phyloP scores from a whole-genome alignment of 2,797 vertebrate species.

The Toxotes lorentzi region DNA sequence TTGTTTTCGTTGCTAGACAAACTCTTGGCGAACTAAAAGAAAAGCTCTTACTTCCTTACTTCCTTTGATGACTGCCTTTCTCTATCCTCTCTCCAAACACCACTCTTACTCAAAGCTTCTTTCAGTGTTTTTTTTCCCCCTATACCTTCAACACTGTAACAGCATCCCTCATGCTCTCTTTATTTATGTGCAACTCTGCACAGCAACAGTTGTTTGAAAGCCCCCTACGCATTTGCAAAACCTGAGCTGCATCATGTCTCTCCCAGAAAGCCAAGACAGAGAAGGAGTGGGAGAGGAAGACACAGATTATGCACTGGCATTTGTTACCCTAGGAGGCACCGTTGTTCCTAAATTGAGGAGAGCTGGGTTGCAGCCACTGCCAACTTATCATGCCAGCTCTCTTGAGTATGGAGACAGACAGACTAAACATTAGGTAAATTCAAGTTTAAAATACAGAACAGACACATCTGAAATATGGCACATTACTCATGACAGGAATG shows the following conservation, averaged over 20 bases:
- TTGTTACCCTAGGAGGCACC: constrained; percentile 75
- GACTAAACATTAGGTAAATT: constrained; percentile 25
- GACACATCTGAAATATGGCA: constrained; percentile 3
- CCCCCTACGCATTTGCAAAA: constrained; percentile 54
- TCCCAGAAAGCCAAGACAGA: constrained; percentile 39
- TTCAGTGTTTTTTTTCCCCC: constrained; percentile 19
- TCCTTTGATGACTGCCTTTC: constrained; percentile 6
- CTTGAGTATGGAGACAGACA: constrained; percentile 20
- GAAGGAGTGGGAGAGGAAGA: constrained; percentile 11
- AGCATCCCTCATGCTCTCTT: constrained; percentile 37
- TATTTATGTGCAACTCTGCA: constrained; percentile 28
- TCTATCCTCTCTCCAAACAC: constrained; percentile 14
- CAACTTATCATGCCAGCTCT: constrained; percentile 25
- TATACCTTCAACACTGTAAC: constrained; percentile 41
- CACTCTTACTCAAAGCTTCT: constrained; percentile 30
- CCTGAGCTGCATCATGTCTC: constrained; percentile 59
- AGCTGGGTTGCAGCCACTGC: constrained; percentile 31
- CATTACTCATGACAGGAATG: constrained; percentile 9
- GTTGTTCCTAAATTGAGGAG: constrained; percentile 67
- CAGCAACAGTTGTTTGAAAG: constrained; percentile 56
- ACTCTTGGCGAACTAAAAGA: background rate
- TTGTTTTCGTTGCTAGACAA: constrained; percentile 2
- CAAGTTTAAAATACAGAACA: constrained; percentile 18
- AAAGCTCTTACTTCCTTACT: background rate
- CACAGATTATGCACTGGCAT: constrained; percentile 52